These are phyloP conservation scores for Sus scrofa DNA, from an alignment of 2,113 vertebrate genomes.

Conservation along the genomic window DNA sequence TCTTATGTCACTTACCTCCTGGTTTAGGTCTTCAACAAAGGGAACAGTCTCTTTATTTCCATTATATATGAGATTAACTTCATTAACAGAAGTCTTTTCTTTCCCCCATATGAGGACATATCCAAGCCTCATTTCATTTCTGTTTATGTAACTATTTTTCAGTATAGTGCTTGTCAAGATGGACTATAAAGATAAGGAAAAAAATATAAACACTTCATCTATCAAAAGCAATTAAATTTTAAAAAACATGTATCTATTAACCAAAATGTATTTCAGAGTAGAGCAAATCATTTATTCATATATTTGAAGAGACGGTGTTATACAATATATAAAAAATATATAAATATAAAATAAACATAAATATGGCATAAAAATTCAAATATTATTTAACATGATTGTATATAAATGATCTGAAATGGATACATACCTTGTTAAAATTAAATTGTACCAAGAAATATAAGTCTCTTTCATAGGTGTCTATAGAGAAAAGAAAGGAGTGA, in stretches of 20 bases:
- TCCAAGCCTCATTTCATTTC: slow-evolving; percentile 85
- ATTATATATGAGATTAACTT: slow-evolving; percentile 53
- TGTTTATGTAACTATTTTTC: slow-evolving; percentile 56
- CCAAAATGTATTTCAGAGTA: not conserved
- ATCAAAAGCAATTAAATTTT: not conserved
- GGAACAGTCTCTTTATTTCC: rapidly evolving
- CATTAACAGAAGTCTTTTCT: not conserved
- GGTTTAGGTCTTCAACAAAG: not conserved
- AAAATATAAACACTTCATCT: slow-evolving; percentile 44
- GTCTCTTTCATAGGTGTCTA: slow-evolving; percentile 87
- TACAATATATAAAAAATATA: not conserved
- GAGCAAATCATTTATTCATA: not conserved
- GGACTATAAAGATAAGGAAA: slow-evolving; percentile 82
- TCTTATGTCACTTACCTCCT: slow-evolving; percentile 84
- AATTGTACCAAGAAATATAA: slow-evolving; percentile 85
- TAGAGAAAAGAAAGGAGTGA: slow-evolving; percentile 51
- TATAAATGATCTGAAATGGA: slow-evolving; percentile 14
- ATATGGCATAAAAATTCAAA: not conserved
- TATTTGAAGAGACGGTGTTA: not conserved
- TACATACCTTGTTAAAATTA: slow-evolving; percentile 84
- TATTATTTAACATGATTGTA: not conserved
- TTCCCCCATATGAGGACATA: slow-evolving; percentile 89
- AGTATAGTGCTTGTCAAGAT: slow-evolving; percentile 68
- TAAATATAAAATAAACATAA: not conserved
- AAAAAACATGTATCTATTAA: not conserved